Conservation (phyloP, 2,797 vertebrate genomes). For the Protosalanx chinensis region DNA sequence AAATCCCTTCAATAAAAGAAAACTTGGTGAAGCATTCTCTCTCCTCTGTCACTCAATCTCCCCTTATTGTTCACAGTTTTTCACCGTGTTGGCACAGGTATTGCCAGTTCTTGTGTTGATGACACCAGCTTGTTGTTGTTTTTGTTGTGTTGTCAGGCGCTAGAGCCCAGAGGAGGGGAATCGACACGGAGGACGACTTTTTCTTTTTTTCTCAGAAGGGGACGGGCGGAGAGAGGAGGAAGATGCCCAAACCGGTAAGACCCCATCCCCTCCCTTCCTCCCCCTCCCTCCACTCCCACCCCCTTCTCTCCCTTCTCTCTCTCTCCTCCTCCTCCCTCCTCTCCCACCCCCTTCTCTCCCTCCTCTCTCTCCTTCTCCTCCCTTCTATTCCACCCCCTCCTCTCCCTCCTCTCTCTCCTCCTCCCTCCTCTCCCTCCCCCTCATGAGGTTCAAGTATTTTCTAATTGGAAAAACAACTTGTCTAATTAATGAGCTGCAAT, state of each 20-base stretch:
- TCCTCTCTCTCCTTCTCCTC: no score
- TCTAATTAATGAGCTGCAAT: no score
- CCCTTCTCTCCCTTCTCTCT: neutral
- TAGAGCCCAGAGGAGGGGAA: neutral
- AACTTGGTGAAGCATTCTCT: neutral
- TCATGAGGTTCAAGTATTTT: neutral
- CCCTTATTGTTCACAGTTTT: neutral
- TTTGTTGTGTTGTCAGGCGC: slow-evolving; percentile 2
- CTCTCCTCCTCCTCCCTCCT: no score
- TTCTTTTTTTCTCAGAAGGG: slow-evolving; percentile 16
- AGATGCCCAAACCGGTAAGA: slow-evolving; percentile 82
- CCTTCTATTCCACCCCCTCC: no score
- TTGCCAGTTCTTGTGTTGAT: neutral
- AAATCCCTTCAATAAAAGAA: no score
- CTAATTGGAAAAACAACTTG: no score
- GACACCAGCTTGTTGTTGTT: neutral
- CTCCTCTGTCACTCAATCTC: neutral
- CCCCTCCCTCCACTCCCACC: no score
- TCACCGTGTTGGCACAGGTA: neutral
- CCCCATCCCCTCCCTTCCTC: no score
- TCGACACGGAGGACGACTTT: slow-evolving; percentile 14
- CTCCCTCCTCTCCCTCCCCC: no score
- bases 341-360: no score
- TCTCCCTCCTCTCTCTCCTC: no score
- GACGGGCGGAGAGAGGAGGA: slow-evolving; percentile 55